These are phyloP conservation scores for Philopotamus ludificatus DNA, from an alignment of 1,140 invertebrate species.

Conservation along the genomic window DNA sequence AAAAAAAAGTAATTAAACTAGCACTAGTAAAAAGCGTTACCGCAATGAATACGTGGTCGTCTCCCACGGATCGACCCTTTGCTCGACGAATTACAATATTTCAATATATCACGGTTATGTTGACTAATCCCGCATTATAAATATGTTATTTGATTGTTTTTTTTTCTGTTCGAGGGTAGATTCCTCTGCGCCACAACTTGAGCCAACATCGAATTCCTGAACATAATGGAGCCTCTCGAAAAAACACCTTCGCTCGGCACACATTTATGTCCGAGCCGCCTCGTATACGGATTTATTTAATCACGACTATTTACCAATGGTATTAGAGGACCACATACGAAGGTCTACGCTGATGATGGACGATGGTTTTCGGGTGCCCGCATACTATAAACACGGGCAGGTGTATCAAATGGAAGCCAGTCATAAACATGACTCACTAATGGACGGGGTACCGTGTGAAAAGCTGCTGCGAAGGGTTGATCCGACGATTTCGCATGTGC, in stretches of 20 bases:
- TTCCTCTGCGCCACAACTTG: too few species aligned
- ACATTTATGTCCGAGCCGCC: not conserved
- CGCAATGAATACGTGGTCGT: too few species aligned
- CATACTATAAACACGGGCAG: conserved; percentile 5
- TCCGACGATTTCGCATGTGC: too few species aligned
- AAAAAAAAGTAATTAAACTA: too few species aligned
- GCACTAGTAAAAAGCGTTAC: too few species aligned
- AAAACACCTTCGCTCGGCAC: not conserved
- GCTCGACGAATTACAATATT: too few species aligned
- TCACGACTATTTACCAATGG: conserved; percentile 16
- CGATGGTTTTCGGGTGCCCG: not conserved
- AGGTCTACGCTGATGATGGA: conserved; percentile 13
- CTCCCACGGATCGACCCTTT: too few species aligned
- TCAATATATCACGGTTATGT: too few species aligned
- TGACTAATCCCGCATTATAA: too few species aligned
- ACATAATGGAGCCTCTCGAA: not conserved
- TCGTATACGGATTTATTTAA: conserved; percentile 16
- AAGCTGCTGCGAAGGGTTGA: not conserved
- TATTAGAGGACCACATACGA: conserved; percentile 24
- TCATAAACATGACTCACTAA: conserved; percentile 1
- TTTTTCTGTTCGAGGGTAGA: too few species aligned
- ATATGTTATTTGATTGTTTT: too few species aligned
- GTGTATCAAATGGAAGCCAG: conserved; percentile 14
- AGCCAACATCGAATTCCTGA: too few species aligned
- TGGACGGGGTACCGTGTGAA: not conserved